phyloP scores from a whole-genome alignment of 1,140 invertebrate genomes.

The Drosophila suzukii region DNA sequence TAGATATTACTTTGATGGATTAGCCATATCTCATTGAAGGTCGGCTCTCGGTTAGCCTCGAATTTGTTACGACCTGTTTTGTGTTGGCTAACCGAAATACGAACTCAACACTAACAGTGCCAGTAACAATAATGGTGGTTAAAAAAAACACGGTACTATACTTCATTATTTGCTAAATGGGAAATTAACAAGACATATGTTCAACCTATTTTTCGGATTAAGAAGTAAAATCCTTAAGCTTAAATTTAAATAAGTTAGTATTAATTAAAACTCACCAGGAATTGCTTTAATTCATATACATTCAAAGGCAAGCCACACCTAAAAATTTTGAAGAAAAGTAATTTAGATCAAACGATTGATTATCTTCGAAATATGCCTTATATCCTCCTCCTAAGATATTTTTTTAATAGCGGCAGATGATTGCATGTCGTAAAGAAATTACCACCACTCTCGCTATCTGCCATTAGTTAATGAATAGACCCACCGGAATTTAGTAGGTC shows the following conservation, averaged over 20 bases:
- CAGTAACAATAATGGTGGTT: conserved; percentile 2
- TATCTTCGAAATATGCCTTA: too few relatives aligned
- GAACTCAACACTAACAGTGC: conserved; percentile 18
- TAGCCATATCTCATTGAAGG: conserved; percentile 55
- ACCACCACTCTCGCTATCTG: conserved; percentile 34
- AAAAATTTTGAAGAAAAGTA: too few relatives aligned
- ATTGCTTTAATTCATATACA: too few relatives aligned
- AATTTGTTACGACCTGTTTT: conserved; percentile 66
- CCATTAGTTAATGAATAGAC: conserved; percentile 42
- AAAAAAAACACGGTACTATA: not conserved
- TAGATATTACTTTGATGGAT: conserved; percentile 70
- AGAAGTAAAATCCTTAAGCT: too few relatives aligned
- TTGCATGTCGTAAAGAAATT: conserved; percentile 31
- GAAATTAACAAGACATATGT: too few relatives aligned
- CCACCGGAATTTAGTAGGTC: conserved; percentile 35
- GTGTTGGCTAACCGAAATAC: conserved; percentile 53
- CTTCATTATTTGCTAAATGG: not conserved
- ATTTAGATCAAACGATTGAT: too few relatives aligned
- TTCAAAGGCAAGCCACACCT: too few relatives aligned
- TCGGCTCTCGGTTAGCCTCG: conserved; percentile 46
- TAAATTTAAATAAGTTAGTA: too few relatives aligned
- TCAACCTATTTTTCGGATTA: too few relatives aligned
- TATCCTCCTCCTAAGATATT: not conserved
- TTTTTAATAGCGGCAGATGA: conserved; percentile 9
- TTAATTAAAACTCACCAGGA: too few relatives aligned